Evolutionary conservation across 2,888 invertebrate genomes (phyloP).

Genomic region (Eupithecia insigniata): DNA sequence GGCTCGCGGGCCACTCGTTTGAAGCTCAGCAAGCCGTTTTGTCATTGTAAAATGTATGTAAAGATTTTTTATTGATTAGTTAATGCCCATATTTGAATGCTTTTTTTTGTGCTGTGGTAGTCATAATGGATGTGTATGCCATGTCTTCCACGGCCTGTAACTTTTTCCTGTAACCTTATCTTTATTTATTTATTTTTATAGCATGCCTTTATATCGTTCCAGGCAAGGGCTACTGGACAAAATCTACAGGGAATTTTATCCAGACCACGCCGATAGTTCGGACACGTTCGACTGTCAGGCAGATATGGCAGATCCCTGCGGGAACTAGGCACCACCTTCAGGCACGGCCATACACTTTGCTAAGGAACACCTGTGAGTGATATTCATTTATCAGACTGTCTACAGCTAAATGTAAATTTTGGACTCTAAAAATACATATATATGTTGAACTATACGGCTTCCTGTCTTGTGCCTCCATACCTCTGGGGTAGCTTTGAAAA

Average conservation of each 20-base stretch:
- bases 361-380: slow-evolving; percentile 17
- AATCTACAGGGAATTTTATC: slow-evolving; percentile 91
- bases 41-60: background rate
- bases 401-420: background rate
- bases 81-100: background rate
- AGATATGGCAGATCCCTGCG: slow-evolving; percentile 70
- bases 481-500: background rate
- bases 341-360: slow-evolving; percentile 35
- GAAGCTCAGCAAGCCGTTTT: too few relatives aligned
- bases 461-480: too few relatives aligned
- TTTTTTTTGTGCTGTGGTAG: background rate
- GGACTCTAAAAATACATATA: background rate
- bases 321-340: slow-evolving; percentile 59
- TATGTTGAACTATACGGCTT: background rate
- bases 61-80: too few relatives aligned
- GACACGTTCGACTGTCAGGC: slow-evolving; percentile 78
- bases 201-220: slow-evolving; percentile 47
- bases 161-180: background rate
- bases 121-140: background rate
- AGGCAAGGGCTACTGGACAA: slow-evolving; percentile 91
- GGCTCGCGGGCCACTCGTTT: too few relatives aligned
- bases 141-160: background rate
- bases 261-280: slow-evolving; percentile 88
- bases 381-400: background rate
- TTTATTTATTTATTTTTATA: background rate